Base-by-base conservation (phyloP, 2,888 invertebrate genomes). In the Scaptomyza cyrtandrae region DNA sequence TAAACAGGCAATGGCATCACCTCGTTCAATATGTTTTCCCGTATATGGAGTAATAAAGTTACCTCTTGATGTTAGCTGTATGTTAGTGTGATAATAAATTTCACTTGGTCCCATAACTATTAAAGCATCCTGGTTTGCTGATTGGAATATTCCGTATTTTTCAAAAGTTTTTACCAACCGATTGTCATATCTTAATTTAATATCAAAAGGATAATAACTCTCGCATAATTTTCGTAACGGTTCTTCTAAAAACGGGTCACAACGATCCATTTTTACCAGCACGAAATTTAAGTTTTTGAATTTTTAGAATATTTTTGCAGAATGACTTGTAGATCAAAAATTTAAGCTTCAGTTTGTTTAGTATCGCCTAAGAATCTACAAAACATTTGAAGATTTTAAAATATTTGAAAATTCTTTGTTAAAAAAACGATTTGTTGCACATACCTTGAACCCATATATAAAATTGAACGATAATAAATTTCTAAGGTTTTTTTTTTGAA, bases 121-220 rank as follows among this genome's bases (percentile, higher is more conserved):
- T 27, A 59, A n/a, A 19, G 48, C 24, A 1, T 10, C 0, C 0
- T 31, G 6, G 5, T 3, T 7, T 14, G 31, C 14, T 1, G 27
- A 11, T 27, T 59, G 5, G 14, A 33, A 59, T 33, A 67, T 49
- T 6, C 9, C 37, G 13, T 67, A 68, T 13, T 0, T 6, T 2
- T 0, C 11, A 54, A 53, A 7, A 0, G 0, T 0, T 6, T 67
- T 48, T 0, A n/a, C n/a, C n/a, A n/a, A n/a, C n/a, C n/a, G n/a
- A n/a, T n/a, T n/a, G n/a, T 0, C 0, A 14, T 44, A 67, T 45
- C 41, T 58, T 3, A 19, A 0, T 0, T 7, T 5, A 6, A 68
- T 59, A 4, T 27, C 14, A 0, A 0, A 0, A 7, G 59, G 14
- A 6, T 67, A 67, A 3, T 6, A 3, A 2, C 9, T 14, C 9